These are phyloP conservation scores for Thrips palmi DNA, from an alignment of 1,140 invertebrate genomes.

Conservation along the genomic window DNA sequence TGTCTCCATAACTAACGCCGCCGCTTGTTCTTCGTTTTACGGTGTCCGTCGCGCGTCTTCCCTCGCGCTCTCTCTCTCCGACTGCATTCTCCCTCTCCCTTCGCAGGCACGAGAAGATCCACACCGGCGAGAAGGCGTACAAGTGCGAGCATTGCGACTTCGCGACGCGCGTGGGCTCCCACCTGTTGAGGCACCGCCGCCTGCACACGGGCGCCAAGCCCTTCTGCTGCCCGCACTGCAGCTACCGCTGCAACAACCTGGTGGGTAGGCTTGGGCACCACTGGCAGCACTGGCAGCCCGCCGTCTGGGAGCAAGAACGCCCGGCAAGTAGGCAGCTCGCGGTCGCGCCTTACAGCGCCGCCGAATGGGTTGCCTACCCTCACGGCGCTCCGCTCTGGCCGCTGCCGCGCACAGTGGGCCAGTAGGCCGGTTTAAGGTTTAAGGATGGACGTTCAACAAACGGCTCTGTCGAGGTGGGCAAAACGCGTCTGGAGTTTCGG, in stretches of 20 bases:
- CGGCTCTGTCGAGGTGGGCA: too few relatives aligned
- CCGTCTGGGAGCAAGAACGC: too few relatives aligned
- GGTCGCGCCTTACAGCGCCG: too few relatives aligned
- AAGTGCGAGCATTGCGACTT: slow-evolving; percentile 47
- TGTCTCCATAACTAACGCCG: too few relatives aligned
- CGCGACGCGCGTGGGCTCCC: slow-evolving; percentile 39
- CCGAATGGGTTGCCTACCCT: too few relatives aligned
- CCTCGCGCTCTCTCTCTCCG: slow-evolving; percentile 15
- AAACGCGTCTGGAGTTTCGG: too few relatives aligned
- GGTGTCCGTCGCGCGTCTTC: background rate
- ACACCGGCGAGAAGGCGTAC: slow-evolving; percentile 32
- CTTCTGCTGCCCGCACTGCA: slow-evolving; percentile 67
- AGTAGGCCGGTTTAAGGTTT: too few relatives aligned
- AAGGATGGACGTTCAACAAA: too few relatives aligned
- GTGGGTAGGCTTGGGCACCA: slow-evolving; percentile 29
- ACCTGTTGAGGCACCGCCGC: slow-evolving; percentile 56
- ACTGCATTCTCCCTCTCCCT: slow-evolving; percentile 16
- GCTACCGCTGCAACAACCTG: slow-evolving; percentile 55
- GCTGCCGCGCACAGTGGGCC: too few relatives aligned
- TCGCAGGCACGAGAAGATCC: slow-evolving; percentile 32
- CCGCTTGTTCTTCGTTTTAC: slow-evolving; percentile 2
- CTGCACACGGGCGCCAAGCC: slow-evolving; percentile 65
- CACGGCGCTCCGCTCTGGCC: too few relatives aligned
- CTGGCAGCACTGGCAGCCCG: too few relatives aligned
- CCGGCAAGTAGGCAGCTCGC: too few relatives aligned